Evolutionary conservation across 2,888 invertebrate genomes (phyloP).

Genomic region (Neoascia interrupta): DNA sequence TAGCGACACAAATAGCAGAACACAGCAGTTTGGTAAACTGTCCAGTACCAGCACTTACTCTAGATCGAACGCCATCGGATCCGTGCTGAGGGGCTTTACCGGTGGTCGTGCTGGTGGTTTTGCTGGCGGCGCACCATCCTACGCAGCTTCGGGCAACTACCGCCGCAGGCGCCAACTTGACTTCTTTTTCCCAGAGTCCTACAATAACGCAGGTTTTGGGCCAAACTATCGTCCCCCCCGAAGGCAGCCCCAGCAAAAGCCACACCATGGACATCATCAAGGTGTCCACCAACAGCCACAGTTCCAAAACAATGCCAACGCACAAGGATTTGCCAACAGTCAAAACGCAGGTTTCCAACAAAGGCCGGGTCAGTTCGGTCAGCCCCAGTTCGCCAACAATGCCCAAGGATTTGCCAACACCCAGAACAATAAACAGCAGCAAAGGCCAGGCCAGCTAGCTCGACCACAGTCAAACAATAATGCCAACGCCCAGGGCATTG

Average conservation of each 20-base stretch:
- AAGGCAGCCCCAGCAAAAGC: not conserved
- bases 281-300: not conserved
- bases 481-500: conserved; percentile 72
- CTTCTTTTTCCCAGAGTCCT: conserved; percentile 34
- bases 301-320: conserved; percentile 68
- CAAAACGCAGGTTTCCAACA: conserved; percentile 72
- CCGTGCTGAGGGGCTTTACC: conserved; percentile 73
- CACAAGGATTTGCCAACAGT: conserved; percentile 72
- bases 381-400: not conserved
- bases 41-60: conserved; percentile 73
- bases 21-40: conserved; percentile 73
- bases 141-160: conserved; percentile 20
- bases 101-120: conserved; percentile 73
- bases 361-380: conserved; percentile 72
- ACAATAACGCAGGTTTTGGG: not conserved
- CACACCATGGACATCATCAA: not conserved
- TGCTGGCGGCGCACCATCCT: conserved; percentile 71
- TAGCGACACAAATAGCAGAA: conserved; percentile 72
- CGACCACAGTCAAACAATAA: conserved; percentile 18
- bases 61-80: conserved; percentile 75
- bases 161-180: conserved; percentile 66
- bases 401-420: too few species aligned
- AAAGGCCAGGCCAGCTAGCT: not conserved
- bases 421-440: too few species aligned
- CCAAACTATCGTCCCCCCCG: not conserved